Base-by-base conservation (phyloP, 2,797 vertebrate species). In the Dendrocincla fuliginosa region DNA sequence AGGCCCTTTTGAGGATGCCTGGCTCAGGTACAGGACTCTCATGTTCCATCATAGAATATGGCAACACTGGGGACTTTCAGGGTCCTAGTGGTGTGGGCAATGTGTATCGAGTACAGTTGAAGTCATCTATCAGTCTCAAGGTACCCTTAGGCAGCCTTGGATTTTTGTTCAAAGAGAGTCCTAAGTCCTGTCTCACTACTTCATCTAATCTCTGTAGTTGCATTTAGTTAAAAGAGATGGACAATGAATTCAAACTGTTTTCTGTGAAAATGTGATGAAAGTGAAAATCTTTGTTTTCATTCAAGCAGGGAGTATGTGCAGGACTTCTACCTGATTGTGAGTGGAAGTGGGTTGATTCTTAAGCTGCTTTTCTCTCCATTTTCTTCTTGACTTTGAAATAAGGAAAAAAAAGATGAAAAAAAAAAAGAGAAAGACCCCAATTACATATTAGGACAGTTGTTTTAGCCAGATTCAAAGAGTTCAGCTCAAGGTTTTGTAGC, bases 31-130 rank as follows among this genome's bases (percentile, higher is more conserved):
- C 0, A 10, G 70, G 63, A 23, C 24, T 35, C 23, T 18, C 10
- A 15, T 10, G 19, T 74, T 22, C 23, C 33, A 16, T 44, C 37
- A 8, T 0, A 73, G 52, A 16, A 19, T 53, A 22, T 1, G 6
- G 30, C n/a, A 92, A 16, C n/a, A n/a, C 2, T 5, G 24, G 8
- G 33, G 16, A 52, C n/a, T 63, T 75, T 23, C 55, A 84, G 27
- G 15, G 13, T 69, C 35, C 44, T 59, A 33, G 6, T 60, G 17
- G 13, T 19, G 9, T 39, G n/a, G 30, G 23, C 20, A 70, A 27
- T 0, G 2, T n/a, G 17, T 75, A 28, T n/a, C 6, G 5, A 71
- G 30, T 24, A 32, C 49, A n/a, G 3, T 25, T 9, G 5, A 78
- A 50, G n/a, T 55, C 6, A n/a, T 17, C 47, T 11, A 0, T 64